Evolutionary conservation across 1,140 invertebrate genomes (phyloP), one percentile per base, ranked within the genome.

Genomic region (Scaptomyza hsui): DNA sequence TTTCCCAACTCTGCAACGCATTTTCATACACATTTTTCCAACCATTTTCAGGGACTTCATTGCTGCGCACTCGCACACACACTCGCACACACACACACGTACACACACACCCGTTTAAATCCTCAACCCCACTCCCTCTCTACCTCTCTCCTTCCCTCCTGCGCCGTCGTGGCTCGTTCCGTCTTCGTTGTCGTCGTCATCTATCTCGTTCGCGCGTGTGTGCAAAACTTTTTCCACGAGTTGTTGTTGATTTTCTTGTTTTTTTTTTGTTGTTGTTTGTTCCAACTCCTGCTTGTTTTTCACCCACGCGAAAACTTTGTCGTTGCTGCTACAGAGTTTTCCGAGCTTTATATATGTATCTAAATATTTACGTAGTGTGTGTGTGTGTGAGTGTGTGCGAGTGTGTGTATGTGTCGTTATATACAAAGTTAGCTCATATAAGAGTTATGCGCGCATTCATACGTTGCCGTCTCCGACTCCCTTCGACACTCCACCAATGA

Each of bases 231-330:
- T 85, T 86, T 86, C 73, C 78, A 69, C 81, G 70, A 70, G 42
- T 72, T 65, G 48, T 52, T 72, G 63, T 72, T 86, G 69, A 68
- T 85, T 86, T 83, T 55, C 49, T 64, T 64, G 55, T 59, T 37
- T 2, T 59, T 56, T 75, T 73, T 81, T 37, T 45, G 51, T 60
- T 48, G 16, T 5, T 49, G 48, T 32, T 13, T 39, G 19, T 19
- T 47, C 26, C 45, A 29, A 19, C 32, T 70, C 42, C 64, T 63
- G 55, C 59, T 78, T 72, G 53, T 56, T 77, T 62, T 41, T 47
- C 64, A 62, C 77, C 82, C 81, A 71, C 81, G 67, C 72, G 65
- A 77, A 86, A 85, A 85, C 61, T 81, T 86, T 55, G 80, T 86
- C 76, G 81, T 74, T 76, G 63, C 59, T 60, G 73, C 59, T 60